Percentiles rank a stretch among this genome's conserved stretches.
These are phyloP conservation scores for Grus americana DNA, from an alignment of 2,113 vertebrate species.

Conservation along the genomic window DNA sequence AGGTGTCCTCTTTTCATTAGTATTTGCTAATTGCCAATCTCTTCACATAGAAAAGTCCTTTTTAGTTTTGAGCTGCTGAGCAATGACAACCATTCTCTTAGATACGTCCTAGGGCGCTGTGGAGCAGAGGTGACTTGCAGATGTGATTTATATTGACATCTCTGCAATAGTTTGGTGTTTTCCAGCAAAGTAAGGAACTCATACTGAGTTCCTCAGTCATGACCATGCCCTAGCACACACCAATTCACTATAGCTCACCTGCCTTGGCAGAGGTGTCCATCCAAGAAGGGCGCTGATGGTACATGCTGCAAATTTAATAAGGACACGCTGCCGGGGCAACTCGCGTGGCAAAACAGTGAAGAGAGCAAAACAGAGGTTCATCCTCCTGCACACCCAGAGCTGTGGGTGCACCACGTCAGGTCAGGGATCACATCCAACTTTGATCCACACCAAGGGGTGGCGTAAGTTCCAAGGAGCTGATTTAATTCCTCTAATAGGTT, in stretches of 20 bases:
- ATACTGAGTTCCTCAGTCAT: fast-evolving
- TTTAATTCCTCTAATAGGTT: background rate
- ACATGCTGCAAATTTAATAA: background rate
- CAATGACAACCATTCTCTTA: background rate
- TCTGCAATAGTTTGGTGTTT: background rate
- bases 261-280: background rate
- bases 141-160: background rate
- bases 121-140: background rate
- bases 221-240: background rate
- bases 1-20: background rate
- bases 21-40: background rate
- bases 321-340: fast-evolving
- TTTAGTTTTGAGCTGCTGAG: background rate
- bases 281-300: background rate
- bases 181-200: background rate
- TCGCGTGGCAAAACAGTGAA: fast-evolving
- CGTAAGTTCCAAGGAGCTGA: background rate
- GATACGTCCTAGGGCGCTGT: background rate
- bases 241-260: background rate
- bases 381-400: background rate
- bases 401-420: background rate
- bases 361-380: background rate
- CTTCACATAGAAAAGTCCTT: background rate
- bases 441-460: background rate
- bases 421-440: background rate